These are phyloP conservation scores for Capitella teleta DNA, from an alignment of 1,140 invertebrate species.

Conservation along the genomic window DNA sequence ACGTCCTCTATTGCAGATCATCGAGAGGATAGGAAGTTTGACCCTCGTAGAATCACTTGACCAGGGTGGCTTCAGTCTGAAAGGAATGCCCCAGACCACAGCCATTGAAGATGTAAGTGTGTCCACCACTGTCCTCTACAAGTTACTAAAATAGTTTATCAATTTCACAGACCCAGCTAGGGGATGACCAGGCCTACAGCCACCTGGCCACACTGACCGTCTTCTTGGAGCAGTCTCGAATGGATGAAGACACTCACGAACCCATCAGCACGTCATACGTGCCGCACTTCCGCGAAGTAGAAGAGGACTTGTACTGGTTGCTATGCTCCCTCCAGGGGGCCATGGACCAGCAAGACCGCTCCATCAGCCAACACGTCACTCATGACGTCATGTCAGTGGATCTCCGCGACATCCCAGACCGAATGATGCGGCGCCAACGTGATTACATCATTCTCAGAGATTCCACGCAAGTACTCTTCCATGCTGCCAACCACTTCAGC, in stretches of 20 bases:
- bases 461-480: too few relatives aligned
- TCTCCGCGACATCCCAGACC: not conserved
- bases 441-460: constrained; percentile 7
- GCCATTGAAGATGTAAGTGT: too few relatives aligned
- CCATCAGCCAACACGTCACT: constrained; percentile 1
- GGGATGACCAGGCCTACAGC: too few relatives aligned
- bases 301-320: constrained; percentile 7
- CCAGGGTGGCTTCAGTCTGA: too few relatives aligned
- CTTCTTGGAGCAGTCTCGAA: constrained; percentile 6
- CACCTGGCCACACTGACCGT: constrained; percentile 1
- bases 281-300: constrained; percentile 1
- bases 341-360: not conserved
- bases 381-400: not conserved
- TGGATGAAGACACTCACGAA: not conserved
- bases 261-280: not conserved
- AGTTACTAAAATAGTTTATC: too few relatives aligned
- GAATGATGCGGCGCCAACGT: not conserved
- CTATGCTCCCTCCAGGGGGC: constrained; percentile 1
- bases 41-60: too few relatives aligned
- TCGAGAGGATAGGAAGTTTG: too few relatives aligned
- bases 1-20: too few relatives aligned
- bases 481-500: too few relatives aligned
- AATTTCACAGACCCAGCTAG: too few relatives aligned
- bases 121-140: too few relatives aligned
- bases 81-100: too few relatives aligned